These are phyloP conservation scores for Cryptoprocta ferox DNA, from an alignment of 2,797 vertebrate species.

Conservation along the genomic window DNA sequence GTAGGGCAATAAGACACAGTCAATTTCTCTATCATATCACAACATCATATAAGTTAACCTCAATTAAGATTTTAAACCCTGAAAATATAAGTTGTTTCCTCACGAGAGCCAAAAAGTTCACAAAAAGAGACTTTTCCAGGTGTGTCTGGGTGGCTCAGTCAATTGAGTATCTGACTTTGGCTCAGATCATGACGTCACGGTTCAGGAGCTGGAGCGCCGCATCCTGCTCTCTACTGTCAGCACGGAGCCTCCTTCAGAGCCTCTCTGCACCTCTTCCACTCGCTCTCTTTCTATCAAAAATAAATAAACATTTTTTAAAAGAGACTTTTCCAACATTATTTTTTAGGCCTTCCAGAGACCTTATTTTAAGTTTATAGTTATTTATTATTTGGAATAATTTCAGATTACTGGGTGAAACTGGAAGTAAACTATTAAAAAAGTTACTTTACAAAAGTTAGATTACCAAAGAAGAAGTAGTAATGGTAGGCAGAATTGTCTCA, in stretches of 20 bases:
- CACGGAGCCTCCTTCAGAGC: too few relatives aligned
- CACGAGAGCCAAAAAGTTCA: background rate
- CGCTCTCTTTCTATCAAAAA: too few relatives aligned
- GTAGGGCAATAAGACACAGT: background rate
- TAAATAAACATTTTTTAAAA: background rate
- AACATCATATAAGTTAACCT: background rate
- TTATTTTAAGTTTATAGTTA: constrained; percentile 21
- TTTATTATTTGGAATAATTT: background rate
- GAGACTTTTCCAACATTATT: background rate
- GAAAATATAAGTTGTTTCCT: background rate
- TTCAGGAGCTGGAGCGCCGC: too few relatives aligned
- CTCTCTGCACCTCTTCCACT: too few relatives aligned
- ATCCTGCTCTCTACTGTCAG: too few relatives aligned
- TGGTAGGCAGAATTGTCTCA: background rate
- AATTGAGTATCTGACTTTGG: too few relatives aligned
- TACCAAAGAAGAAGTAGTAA: background rate
- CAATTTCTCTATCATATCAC: background rate
- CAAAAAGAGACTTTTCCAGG: background rate
- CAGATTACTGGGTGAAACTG: background rate
- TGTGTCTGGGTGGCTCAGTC: too few relatives aligned
- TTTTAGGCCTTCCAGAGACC: background rate
- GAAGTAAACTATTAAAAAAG: background rate
- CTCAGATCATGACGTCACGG: too few relatives aligned
- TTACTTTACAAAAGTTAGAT: too few relatives aligned
- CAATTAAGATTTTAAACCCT: background rate